Evolutionary conservation across 2,113 vertebrate species (phyloP), one percentile per base, ranked within the genome.

Genomic region (Caranx melampygus): DNA sequence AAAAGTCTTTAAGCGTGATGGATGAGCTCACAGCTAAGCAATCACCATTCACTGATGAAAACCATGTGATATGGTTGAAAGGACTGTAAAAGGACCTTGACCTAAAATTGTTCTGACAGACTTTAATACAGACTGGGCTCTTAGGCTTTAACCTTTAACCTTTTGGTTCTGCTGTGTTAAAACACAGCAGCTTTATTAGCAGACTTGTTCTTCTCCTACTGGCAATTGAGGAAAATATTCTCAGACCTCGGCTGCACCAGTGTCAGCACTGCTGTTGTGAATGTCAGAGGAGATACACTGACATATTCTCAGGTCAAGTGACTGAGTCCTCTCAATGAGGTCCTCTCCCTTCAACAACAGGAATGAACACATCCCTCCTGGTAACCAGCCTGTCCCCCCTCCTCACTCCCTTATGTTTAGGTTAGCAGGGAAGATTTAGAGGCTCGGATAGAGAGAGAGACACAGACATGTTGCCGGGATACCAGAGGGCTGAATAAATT

Each of bases 381-480:
- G 78, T 62, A 76, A 63, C 47, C 67, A 72, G 64, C 52, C 75
- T 9, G 76, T 40, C 68, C 49, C 49, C 65, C 66, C 76, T 58
- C 54, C 57, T 49, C 14, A 15, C 64, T 77, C 72, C 66, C 69
- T 74, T 10, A 81, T 72, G 66, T 75, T 26, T 31, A 64, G 33
- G 63, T 51, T 69, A 69, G 62, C 34, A 31, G 76, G 26, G 49
- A 66, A 55, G 76, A 49, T 75, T 84, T 63, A 54, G 61, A 61
- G 5, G 73, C 65, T 68, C 2, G 57, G 58, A 57, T 49, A 12
- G 67, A 76, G 54, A 26, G 26, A 26, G 26, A 66, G 45, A 54
- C 58, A 34, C 26, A 33, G 79, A 40, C 79, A 78, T 42, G 88
- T 90, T 90, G 78, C 90, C 10, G 80, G 77, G 91, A 85, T 70